Conservation (phyloP, 1,140 invertebrate species). For the Drosophila novamexicana region DNA sequence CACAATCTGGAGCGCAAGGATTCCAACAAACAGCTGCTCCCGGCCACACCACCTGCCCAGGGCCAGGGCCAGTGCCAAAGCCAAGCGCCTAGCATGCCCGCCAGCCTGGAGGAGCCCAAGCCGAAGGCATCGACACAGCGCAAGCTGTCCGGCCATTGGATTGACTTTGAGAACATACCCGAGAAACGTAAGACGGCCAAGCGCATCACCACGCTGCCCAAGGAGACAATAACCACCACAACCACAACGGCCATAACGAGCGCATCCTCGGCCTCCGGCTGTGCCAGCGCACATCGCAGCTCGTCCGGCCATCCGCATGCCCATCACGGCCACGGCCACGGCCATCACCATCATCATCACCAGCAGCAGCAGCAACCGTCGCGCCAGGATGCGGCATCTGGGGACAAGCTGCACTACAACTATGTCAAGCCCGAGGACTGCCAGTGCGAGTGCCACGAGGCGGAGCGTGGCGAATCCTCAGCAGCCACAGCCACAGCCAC, state of each 20-base stretch:
- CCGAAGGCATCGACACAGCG: conserved; percentile 66
- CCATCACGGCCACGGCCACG: conserved; percentile 39
- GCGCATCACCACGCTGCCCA: conserved; percentile 91
- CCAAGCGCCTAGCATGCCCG: conserved; percentile 39
- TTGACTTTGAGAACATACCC: conserved; percentile 93
- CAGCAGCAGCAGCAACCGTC: conserved; percentile 56
- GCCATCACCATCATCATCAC: conserved; percentile 64
- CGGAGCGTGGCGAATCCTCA: conserved; percentile 76
- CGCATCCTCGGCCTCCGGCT: conserved; percentile 54
- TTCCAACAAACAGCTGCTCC: conserved; percentile 69
- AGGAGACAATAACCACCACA: conserved; percentile 66
- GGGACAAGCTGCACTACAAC: conserved; percentile 86
- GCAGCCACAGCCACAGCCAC: conserved; percentile 26
- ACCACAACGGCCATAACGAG: conserved; percentile 41
- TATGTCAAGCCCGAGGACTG: conserved; percentile 94
- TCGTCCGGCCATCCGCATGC: conserved; percentile 57
- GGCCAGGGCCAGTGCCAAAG: no score
- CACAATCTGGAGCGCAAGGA: conserved; percentile 74
- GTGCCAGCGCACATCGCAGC: not conserved
- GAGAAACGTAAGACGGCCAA: conserved; percentile 91
- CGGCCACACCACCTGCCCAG: conserved; percentile 13
- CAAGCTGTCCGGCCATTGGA: conserved; percentile 88
- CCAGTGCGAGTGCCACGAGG: conserved; percentile 92
- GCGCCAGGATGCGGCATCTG: conserved; percentile 15
- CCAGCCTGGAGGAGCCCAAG: conserved; percentile 69